These are phyloP conservation scores for Eurois occulta DNA, from an alignment of 2,888 invertebrate genomes.

Conservation along the genomic window DNA sequence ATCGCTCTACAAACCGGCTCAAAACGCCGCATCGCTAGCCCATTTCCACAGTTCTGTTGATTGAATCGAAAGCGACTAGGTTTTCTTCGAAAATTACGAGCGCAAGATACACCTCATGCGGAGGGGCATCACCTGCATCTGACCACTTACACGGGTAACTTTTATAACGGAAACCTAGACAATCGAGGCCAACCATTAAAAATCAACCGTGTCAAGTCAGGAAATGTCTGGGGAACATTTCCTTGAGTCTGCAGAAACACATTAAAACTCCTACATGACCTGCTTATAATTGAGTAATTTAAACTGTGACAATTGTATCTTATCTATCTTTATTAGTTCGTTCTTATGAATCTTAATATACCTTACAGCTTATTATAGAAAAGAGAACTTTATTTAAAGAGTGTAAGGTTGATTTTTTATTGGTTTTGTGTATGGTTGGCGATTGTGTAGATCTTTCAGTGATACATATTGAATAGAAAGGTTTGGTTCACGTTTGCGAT, in stretches of 20 bases:
- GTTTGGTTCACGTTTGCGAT: constrained; percentile 31
- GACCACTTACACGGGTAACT: no score
- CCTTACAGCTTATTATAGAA: constrained; percentile 2
- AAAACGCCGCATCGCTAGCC: no score
- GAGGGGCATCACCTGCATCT: no score
- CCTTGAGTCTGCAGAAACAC: constrained; percentile 54
- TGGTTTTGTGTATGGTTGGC: constrained; percentile 15
- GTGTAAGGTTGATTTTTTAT: constrained; percentile 17
- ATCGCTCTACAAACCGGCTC: no score
- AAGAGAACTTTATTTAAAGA: constrained; percentile 31
- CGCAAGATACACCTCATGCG: no score
- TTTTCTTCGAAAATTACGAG: no score
- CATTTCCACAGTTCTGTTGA: no score
- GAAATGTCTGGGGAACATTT: no score
- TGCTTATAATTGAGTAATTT: constrained; percentile 80
- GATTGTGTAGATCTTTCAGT: constrained; percentile 69
- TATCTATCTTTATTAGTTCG: constrained; percentile 77
- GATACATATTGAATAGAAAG: constrained; percentile 75
- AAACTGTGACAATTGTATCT: constrained; percentile 68
- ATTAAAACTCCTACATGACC: constrained; percentile 82
- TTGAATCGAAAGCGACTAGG: no score
- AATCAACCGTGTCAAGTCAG: no score
- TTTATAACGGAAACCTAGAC: not conserved
- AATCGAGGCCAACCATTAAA: not conserved
- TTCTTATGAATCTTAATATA: constrained; percentile 71